phyloP scores from a whole-genome alignment of 35 echinoderm and acorn worm species.

The Ophioderma brevispina region DNA sequence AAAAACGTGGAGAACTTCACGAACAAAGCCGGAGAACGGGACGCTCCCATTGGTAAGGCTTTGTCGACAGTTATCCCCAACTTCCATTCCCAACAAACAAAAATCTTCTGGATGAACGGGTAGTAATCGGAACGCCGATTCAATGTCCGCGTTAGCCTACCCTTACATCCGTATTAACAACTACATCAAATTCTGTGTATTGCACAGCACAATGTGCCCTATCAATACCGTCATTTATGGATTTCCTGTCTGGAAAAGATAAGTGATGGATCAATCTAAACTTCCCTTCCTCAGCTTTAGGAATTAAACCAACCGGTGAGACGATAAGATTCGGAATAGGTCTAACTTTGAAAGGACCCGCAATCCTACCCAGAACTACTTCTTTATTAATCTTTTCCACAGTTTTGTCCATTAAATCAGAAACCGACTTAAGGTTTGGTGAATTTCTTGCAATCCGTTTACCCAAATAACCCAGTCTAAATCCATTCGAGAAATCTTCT shows the following conservation, averaged over 20 bases:
- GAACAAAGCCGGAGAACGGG: neutral
- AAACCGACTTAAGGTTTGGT: neutral
- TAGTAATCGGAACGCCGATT: constrained; percentile 29
- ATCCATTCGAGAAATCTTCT: constrained; percentile 8
- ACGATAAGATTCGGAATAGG: constrained; percentile 30
- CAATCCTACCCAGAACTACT: constrained; percentile 28
- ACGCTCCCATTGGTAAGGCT: constrained; percentile 26
- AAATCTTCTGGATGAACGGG: constrained; percentile 33
- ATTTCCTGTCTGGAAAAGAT: constrained; percentile 2
- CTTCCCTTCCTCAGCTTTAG: constrained; percentile 1
- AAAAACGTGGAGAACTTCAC: neutral
- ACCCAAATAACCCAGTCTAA: neutral
- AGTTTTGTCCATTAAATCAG: neutral
- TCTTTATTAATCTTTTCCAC: neutral
- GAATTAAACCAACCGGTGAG: constrained; percentile 41
- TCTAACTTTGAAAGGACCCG: constrained; percentile 13
- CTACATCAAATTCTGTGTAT: constrained; percentile 29
- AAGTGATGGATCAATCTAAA: constrained; percentile 43
- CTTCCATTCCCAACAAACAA: constrained; percentile 18
- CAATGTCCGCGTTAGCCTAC: constrained; percentile 42
- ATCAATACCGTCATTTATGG: constrained; percentile 27
- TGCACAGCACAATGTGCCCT: neutral
- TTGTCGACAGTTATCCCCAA: constrained; percentile 5
- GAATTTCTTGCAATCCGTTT: neutral
- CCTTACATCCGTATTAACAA: neutral